Evolutionary conservation across 1,140 invertebrate genomes (phyloP).

Genomic region (Chrysopa pallens): DNA sequence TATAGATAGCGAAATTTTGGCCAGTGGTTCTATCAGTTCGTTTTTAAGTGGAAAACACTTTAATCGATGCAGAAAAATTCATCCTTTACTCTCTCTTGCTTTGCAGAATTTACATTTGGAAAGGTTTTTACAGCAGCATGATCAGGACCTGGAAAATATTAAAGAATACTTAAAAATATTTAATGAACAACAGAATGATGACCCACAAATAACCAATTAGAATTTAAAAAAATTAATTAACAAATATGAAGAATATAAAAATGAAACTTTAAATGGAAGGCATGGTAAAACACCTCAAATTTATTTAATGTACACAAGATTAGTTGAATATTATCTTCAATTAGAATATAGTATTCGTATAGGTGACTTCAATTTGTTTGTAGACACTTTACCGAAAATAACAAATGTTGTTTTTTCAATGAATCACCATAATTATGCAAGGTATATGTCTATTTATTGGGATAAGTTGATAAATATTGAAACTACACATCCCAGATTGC

Average conservation of each 20-base stretch:
- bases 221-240: no score
- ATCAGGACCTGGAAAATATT: no score
- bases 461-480: constrained; percentile 6
- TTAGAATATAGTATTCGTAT: constrained; percentile 4
- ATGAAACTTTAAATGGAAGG: constrained; percentile 6
- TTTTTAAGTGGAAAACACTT: no score
- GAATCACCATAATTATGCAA: constrained; percentile 7
- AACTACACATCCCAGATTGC: constrained; percentile 6
- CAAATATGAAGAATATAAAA: constrained; percentile 14
- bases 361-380: constrained; percentile 5
- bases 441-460: constrained; percentile 3
- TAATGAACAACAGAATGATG: no score
- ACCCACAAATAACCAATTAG: no score
- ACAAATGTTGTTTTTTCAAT: constrained; percentile 6
- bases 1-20: constrained; percentile 13
- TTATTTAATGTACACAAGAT: constrained; percentile 3
- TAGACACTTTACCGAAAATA: constrained; percentile 5
- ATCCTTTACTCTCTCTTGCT: no score
- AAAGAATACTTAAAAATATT: no score
- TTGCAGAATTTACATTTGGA: no score
- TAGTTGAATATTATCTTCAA: constrained; percentile 4
- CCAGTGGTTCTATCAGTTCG: constrained; percentile 9
- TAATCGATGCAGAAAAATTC: no score
- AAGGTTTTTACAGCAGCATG: no score
- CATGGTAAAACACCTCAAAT: constrained; percentile 8